These are phyloP conservation scores for Sparidentex hasta DNA, from an alignment of 2,797 vertebrate genomes.

Conservation along the genomic window DNA sequence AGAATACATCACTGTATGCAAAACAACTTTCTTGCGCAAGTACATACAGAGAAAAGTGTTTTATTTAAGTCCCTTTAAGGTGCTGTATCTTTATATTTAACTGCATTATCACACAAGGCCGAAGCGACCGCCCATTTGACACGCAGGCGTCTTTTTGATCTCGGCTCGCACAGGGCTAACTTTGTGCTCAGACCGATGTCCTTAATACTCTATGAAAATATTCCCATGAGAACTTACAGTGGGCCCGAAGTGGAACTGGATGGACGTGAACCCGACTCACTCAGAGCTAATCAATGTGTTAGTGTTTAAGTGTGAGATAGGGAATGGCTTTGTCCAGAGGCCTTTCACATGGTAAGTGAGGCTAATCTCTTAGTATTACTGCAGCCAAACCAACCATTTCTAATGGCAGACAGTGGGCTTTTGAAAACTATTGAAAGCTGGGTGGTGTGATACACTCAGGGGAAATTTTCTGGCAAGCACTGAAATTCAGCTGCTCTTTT, in stretches of 20 bases:
- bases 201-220: slow-evolving; percentile 32
- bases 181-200: slow-evolving; percentile 11
- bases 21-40: slow-evolving; percentile 46
- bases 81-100: slow-evolving; percentile 37
- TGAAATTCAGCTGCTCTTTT: slow-evolving; percentile 61
- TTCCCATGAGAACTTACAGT: slow-evolving; percentile 55
- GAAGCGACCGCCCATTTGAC: not conserved
- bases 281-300: slow-evolving; percentile 65
- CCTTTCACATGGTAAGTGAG: slow-evolving; percentile 69
- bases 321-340: slow-evolving; percentile 65
- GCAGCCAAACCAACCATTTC: slow-evolving; percentile 64
- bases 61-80: slow-evolving; percentile 32
- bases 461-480: slow-evolving; percentile 47
- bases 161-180: slow-evolving; percentile 11
- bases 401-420: slow-evolving; percentile 59
- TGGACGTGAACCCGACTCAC: slow-evolving; percentile 25
- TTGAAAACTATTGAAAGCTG: slow-evolving; percentile 55
- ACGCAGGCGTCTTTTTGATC: slow-evolving; percentile 10
- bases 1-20: slow-evolving; percentile 57
- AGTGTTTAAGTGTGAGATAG: slow-evolving; percentile 65
- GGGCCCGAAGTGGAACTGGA: slow-evolving; percentile 37
- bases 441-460: slow-evolving; percentile 36
- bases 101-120: slow-evolving; percentile 4
- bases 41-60: slow-evolving; percentile 17
- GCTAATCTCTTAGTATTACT: slow-evolving; percentile 66